Evolutionary conservation across 1,140 invertebrate species (phyloP).

Genomic region (Wiebesia pumilae): DNA sequence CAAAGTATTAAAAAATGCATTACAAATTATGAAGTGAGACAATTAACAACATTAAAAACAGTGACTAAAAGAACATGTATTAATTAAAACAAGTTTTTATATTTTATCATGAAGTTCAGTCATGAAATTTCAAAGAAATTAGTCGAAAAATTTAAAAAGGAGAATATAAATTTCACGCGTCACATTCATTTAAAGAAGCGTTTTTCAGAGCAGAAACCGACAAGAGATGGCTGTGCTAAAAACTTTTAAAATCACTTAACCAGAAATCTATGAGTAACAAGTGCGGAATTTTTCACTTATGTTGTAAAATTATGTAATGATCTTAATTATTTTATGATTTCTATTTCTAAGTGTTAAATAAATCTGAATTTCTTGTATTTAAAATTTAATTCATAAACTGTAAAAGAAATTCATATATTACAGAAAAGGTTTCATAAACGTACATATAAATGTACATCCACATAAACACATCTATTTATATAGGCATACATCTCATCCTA

Average conservation of each 20-base stretch:
- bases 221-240: slow-evolving; percentile 39
- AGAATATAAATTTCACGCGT: slow-evolving; percentile 40
- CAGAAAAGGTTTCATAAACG: too few species aligned
- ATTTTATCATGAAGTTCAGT: slow-evolving; percentile 18
- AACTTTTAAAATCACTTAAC: slow-evolving; percentile 50
- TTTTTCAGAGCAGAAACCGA: slow-evolving; percentile 27
- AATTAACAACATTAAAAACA: slow-evolving; percentile 20
- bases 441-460: too few species aligned
- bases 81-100: slow-evolving; percentile 24
- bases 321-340: neutral
- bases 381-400: too few species aligned
- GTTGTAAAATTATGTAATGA: neutral
- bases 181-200: slow-evolving; percentile 41
- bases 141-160: slow-evolving; percentile 47
- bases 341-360: too few species aligned
- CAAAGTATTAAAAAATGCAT: slow-evolving; percentile 12
- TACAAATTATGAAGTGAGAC: slow-evolving; percentile 23
- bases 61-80: slow-evolving; percentile 4
- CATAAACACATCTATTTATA: too few species aligned
- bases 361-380: too few species aligned
- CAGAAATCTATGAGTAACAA: slow-evolving; percentile 40
- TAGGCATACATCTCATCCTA: too few species aligned
- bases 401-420: too few species aligned
- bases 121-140: slow-evolving; percentile 46
- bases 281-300: slow-evolving; percentile 10